Evolutionary conservation across 2,113 vertebrate species (phyloP).

Genomic region (Acrocephalus kingi): DNA sequence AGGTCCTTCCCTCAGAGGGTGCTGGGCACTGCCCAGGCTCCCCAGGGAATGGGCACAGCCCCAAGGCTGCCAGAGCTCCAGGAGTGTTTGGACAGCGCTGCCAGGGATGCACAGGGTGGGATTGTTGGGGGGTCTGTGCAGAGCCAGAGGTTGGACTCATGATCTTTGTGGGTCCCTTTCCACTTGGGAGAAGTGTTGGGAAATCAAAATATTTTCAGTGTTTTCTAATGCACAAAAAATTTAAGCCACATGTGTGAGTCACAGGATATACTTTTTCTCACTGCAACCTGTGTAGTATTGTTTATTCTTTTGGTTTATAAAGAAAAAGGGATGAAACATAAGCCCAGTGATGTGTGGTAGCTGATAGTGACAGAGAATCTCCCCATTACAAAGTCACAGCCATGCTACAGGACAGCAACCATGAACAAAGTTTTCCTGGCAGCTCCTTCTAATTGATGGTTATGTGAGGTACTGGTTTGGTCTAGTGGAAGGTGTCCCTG

Average conservation of each 20-base stretch:
- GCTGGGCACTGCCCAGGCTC: not conserved
- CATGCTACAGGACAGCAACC: not conserved
- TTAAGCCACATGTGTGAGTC: not conserved
- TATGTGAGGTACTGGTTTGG: not conserved
- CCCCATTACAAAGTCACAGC: not conserved
- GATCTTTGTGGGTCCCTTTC: not conserved
- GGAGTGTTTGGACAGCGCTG: accelerated
- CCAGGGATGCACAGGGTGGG: not conserved
- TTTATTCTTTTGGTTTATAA: not conserved
- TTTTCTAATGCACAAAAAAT: not conserved
- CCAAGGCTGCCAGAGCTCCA: not conserved
- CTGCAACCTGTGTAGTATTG: not conserved
- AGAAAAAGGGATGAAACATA: too few relatives aligned
- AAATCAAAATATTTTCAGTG: not conserved
- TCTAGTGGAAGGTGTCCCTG: not conserved
- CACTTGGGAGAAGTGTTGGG: not conserved
- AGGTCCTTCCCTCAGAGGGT: not conserved
- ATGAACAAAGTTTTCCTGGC: not conserved
- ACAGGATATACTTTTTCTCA: not conserved
- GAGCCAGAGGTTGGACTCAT: accelerated
- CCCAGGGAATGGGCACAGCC: not conserved
- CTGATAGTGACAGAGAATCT: not conserved
- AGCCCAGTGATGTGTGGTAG: not conserved
- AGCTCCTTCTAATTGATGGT: not conserved
- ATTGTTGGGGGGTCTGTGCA: not conserved